Evolutionary conservation across 2,113 vertebrate genomes (phyloP).

Genomic region (Salminus brasiliensis): DNA sequence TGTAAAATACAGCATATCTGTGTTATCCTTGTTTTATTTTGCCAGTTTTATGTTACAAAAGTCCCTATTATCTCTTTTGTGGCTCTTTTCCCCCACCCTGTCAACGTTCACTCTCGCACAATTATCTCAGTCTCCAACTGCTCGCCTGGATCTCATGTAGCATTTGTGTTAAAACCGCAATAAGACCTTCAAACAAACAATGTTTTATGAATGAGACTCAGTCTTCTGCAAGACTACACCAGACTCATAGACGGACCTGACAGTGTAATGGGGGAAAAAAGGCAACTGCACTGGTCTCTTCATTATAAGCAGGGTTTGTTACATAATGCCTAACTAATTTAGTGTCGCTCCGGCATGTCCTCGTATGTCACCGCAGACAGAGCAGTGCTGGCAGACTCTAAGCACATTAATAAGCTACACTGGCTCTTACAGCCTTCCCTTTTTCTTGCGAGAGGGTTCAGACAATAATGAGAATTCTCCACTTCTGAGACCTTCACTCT

Average conservation of each 20-base stretch:
- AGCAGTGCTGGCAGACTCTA: background rate
- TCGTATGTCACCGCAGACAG: conserved; percentile 7
- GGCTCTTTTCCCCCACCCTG: background rate
- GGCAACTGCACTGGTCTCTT: conserved; percentile 3
- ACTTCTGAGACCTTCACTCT: conserved; percentile 21
- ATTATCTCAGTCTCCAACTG: background rate
- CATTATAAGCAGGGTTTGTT: conserved; percentile 31
- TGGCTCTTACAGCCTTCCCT: background rate
- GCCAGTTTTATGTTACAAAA: background rate
- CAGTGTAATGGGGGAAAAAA: conserved; percentile 13
- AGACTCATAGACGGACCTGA: background rate
- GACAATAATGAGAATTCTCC: conserved; percentile 24
- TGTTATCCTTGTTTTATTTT: background rate
- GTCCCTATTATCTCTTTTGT: background rate
- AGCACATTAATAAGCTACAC: conserved; percentile 30
- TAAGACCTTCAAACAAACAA: background rate
- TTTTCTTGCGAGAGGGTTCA: conserved; percentile 10
- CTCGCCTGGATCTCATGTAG: conserved; percentile 1
- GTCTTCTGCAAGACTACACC: background rate
- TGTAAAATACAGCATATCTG: background rate
- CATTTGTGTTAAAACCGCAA: background rate
- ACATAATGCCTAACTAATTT: conserved; percentile 10
- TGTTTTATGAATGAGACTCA: background rate
- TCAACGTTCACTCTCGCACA: conserved; percentile 10
- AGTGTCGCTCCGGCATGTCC: background rate